Base-by-base conservation (phyloP, 2,113 vertebrate species). In the Hypanus sabinus region DNA sequence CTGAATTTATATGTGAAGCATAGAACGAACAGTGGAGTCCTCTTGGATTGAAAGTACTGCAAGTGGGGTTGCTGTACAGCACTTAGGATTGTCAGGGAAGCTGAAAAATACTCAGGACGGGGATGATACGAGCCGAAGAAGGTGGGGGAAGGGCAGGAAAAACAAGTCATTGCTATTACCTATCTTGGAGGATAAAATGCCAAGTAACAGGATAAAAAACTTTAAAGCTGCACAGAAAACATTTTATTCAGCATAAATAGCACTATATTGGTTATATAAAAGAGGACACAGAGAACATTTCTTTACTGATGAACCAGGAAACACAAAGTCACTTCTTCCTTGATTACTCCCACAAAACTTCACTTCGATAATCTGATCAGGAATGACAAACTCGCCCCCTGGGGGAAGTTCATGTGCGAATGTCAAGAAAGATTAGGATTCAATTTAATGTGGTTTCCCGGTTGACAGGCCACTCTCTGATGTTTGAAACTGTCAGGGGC, bases 361-460 rank as follows among this genome's bases (percentile, higher is more conserved):
- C 60, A 90, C 60, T 18, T 36, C 62, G 30, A 90, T 68, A 90
- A 65, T 90, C 85, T 90, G 85, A 90, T 90, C 85, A 68, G 65
- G 60, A 90, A 90, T 90, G 85, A 90, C 85, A 65, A 90, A 90
- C 60, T 90, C 60, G 85, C 85, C 85, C 85, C 60, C 85, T 65
- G 62, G 57, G 85, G 85, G 85, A 90, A 90, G 85, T 62, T 60
- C 85, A 90, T 65, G 85, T 90, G 85, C 62, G 85, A 90, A 90
- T 90, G 85, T 90, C 85, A 90, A 90, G 85, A 60, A 90, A 90
- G 85, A 90, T 68, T 65, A 90, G 85, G 46, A 65, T 90, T 90
- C 60, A 33, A 9, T 68, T 90, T 65, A 65, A n/a, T 33, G 30
- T 90, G 60, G 57, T 88, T 62, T n/a, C 85, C 57, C 62, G 24